These are phyloP conservation scores for Clangula hyemalis DNA, from an alignment of 2,797 vertebrate genomes.

Conservation along the genomic window DNA sequence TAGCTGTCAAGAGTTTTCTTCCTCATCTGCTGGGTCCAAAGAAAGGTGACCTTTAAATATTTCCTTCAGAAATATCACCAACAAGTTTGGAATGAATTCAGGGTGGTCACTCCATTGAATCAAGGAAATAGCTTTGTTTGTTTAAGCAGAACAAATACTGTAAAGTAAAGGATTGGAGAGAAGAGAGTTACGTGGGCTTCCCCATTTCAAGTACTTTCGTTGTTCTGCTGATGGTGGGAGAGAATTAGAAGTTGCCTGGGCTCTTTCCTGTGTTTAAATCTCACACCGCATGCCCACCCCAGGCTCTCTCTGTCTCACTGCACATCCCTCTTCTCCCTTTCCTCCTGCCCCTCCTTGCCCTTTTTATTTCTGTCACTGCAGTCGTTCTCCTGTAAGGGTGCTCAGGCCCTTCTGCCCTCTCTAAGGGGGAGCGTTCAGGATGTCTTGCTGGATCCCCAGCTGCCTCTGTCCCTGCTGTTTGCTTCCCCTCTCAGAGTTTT, in stretches of 20 bases:
- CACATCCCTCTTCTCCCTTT: background rate
- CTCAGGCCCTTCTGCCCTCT: background rate
- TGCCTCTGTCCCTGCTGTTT: background rate
- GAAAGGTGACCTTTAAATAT: slow-evolving; percentile 81
- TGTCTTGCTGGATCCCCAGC: background rate
- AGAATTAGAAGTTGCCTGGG: background rate
- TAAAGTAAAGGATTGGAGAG: background rate
- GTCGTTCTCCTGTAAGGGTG: background rate
- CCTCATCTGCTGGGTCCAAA: slow-evolving; percentile 95
- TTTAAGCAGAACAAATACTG: background rate
- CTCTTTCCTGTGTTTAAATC: background rate
- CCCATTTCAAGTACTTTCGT: background rate
- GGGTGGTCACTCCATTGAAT: background rate
- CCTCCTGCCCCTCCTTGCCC: background rate
- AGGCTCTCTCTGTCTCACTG: background rate
- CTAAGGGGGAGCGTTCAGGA: background rate
- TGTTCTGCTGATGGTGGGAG: background rate
- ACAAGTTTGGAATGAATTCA: background rate
- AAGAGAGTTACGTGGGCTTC: background rate
- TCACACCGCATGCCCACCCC: background rate
- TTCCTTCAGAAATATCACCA: background rate
- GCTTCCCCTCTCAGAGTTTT: background rate
- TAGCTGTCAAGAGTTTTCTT: slow-evolving; percentile 96
- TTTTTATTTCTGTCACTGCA: background rate
- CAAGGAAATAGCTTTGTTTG: background rate